Base-by-base conservation (phyloP, 2,113 vertebrate genomes). In the Bufo gargarizans region DNA sequence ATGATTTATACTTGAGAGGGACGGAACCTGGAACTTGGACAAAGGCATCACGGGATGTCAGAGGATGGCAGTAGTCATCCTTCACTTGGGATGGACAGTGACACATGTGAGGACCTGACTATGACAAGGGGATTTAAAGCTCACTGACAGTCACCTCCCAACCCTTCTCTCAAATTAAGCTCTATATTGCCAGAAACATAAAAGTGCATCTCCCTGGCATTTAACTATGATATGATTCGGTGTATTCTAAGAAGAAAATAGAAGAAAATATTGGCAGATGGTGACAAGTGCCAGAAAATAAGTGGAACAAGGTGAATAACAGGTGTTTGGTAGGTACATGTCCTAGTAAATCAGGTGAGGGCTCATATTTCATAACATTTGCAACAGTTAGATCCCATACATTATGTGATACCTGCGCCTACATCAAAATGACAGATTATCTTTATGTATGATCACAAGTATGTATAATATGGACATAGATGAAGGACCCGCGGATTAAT, bases 1-100 rank as follows among this genome's bases (percentile, higher is more conserved):
- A 91, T 93, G 93, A 95, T 94, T 94, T 96, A 93, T 93, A 93
- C 95, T 91, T 91, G 90, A 93, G 91, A 92, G 91, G 63, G 67
- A 92, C 92, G 93, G 91, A 95, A 94, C 92, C 94, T 95, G 94
- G 92, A 94, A 93, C 90, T 92, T 86, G 91, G 91, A 93, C 92
- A 94, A 93, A 95, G 95, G 93, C 93, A 95, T 93, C 92, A 89
- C 84, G 87, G 87, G 71, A 84, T 89, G 72, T 89, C 81, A 84
- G n/a, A 83, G 82, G 61, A 33, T 78, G 74, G 82, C 81, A n/a
- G 59, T 7, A 78, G 81, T 56, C 82, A 89, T 89, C 58, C 22
- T 77, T 88, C 87, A 84, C 79, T 56, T 22, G 59, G 72, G 80
- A 88, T 65, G 49, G 87, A 84, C 87, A 89, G 58, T 89, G 87